phyloP scores from a whole-genome alignment of 2,888 invertebrate genomes.

The Drosophila birchii region DNA sequence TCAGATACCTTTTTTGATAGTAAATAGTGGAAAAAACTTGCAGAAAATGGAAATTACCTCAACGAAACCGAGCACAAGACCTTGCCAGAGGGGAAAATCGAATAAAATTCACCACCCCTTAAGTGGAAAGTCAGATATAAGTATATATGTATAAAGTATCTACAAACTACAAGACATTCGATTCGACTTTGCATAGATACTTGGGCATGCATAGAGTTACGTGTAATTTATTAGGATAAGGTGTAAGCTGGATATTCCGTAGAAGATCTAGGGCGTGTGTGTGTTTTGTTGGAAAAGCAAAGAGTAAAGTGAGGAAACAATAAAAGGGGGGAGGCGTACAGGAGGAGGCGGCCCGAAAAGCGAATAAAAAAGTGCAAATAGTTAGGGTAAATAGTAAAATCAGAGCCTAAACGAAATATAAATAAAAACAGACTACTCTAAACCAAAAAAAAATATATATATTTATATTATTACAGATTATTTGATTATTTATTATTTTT shows the following conservation, averaged over 20 bases:
- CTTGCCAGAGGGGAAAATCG: slow-evolving; percentile 1
- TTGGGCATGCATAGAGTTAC: slow-evolving; percentile 40
- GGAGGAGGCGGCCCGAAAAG: slow-evolving; percentile 37
- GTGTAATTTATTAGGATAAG: slow-evolving; percentile 26
- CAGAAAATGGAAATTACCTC: not conserved
- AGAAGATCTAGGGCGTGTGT: slow-evolving; percentile 25
- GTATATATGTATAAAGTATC: slow-evolving; percentile 24
- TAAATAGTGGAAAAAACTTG: not conserved
- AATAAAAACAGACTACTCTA: slow-evolving; percentile 31
- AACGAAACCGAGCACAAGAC: slow-evolving; percentile 1
- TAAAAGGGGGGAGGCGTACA: slow-evolving; percentile 1
- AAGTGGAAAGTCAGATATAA: slow-evolving; percentile 6
- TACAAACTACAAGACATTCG: slow-evolving; percentile 37
- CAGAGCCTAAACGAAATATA: slow-evolving; percentile 15
- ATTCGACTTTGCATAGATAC: slow-evolving; percentile 18
- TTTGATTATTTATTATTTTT: slow-evolving; percentile 31
- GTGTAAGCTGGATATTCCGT: slow-evolving; percentile 37
- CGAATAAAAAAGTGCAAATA: slow-evolving; percentile 55
- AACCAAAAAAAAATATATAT: slow-evolving; percentile 7
- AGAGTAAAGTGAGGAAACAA: slow-evolving; percentile 18
- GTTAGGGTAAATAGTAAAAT: slow-evolving; percentile 41
- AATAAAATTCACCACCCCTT: not conserved
- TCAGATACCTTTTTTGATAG: not conserved
- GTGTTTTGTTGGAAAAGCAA: slow-evolving; percentile 31
- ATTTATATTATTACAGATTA: slow-evolving; percentile 36